Conservation (phyloP, 2,797 vertebrate genomes). For the Eurystomus glaucurus region DNA sequence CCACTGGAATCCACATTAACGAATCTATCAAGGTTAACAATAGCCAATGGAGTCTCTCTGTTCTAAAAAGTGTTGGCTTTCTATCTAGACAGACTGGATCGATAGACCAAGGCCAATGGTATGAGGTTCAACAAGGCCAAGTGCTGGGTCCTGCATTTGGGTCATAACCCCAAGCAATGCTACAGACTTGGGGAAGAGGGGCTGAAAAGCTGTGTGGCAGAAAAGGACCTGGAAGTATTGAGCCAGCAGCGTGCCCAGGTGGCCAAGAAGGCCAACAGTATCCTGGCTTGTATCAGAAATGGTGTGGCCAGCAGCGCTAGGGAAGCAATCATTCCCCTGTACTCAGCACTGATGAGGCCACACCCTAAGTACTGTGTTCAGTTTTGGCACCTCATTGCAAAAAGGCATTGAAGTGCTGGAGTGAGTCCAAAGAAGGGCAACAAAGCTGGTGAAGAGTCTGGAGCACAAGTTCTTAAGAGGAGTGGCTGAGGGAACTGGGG, state of each 20-base stretch:
- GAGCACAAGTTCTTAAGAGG: background rate
- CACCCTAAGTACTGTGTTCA: background rate
- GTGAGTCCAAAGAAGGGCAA: background rate
- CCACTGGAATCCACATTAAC: background rate
- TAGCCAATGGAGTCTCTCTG: fast-evolving
- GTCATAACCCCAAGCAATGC: background rate
- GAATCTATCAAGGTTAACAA: background rate
- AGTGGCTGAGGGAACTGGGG: background rate
- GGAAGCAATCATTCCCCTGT: background rate
- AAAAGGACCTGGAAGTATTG: background rate
- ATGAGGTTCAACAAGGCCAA: background rate
- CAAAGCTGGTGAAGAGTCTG: background rate
- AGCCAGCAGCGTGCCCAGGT: background rate
- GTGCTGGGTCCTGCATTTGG: background rate
- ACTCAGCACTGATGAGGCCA: background rate
- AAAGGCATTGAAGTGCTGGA: background rate
- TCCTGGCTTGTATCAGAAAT: background rate
- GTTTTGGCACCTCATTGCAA: background rate
- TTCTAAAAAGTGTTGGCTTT: background rate
- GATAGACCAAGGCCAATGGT: background rate
- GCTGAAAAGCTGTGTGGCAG: background rate
- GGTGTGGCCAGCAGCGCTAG: background rate
- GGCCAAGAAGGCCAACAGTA: background rate
- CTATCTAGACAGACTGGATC: background rate
- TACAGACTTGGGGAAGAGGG: background rate